Evolutionary conservation across 2,888 invertebrate genomes (phyloP).

Genomic region (Ptilodon capucinus): DNA sequence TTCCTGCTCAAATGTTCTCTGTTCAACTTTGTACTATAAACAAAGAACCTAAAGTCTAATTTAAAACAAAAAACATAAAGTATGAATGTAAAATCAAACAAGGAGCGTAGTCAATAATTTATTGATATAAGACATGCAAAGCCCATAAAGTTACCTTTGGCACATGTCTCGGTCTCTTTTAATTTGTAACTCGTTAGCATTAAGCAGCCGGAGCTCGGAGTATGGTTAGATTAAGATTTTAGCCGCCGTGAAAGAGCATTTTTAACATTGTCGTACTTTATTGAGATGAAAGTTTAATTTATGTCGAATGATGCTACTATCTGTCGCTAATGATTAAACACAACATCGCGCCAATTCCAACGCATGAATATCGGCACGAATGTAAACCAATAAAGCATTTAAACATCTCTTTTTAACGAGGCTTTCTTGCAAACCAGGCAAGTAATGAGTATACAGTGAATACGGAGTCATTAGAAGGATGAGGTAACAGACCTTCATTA

Average conservation of each 20-base stretch:
- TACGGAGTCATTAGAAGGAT: constrained; percentile 48
- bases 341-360: not conserved
- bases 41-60: constrained; percentile 58
- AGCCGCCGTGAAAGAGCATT: constrained; percentile 45
- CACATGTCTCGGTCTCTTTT: constrained; percentile 78
- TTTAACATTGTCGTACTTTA: constrained; percentile 49
- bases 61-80: constrained; percentile 57
- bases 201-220: constrained; percentile 52
- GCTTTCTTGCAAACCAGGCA: not conserved
- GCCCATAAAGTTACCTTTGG: constrained; percentile 81
- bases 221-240: constrained; percentile 70
- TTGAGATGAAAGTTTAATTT: constrained; percentile 40
- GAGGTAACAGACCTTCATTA: constrained; percentile 69
- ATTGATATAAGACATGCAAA: constrained; percentile 82
- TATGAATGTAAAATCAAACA: constrained; percentile 77
- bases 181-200: constrained; percentile 80
- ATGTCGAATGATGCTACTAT: constrained; percentile 33
- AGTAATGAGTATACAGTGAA: constrained; percentile 30
- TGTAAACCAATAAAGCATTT: not conserved
- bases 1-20: constrained; percentile 29
- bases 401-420: not conserved
- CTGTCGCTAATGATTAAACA: constrained; percentile 31
- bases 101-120: constrained; percentile 81
- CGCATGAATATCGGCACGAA: not conserved
- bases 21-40: constrained; percentile 61